Evolutionary conservation across 1,140 invertebrate species (phyloP).

Genomic region (Mactra quadrangularis): DNA sequence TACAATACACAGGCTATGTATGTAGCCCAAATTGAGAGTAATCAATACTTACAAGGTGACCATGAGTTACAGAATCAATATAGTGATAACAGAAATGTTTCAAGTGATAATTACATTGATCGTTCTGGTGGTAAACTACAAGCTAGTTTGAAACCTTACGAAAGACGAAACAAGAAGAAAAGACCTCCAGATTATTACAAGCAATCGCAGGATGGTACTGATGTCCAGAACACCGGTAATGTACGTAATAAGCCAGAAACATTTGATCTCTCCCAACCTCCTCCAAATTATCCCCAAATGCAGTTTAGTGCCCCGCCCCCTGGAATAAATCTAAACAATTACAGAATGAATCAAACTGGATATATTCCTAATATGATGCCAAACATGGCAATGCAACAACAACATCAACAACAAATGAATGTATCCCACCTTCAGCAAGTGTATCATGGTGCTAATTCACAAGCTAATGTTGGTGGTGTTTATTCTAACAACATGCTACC

Average conservation of each 20-base stretch:
- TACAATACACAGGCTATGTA: too few species aligned
- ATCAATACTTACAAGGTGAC: too few species aligned
- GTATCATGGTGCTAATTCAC: slow-evolving; percentile 11
- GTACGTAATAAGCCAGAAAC: neutral
- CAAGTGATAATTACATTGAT: neutral
- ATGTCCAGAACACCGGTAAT: neutral
- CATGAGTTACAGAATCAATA: neutral
- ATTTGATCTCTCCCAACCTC: slow-evolving; percentile 9
- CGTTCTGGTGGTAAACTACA: slow-evolving; percentile 40
- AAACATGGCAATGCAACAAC: neutral
- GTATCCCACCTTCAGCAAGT: neutral
- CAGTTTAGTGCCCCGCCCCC: slow-evolving; percentile 29
- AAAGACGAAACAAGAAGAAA: slow-evolving; percentile 58
- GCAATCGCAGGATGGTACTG: neutral
- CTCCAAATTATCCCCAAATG: slow-evolving; percentile 33
- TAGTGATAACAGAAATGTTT: neutral
- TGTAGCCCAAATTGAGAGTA: too few species aligned
- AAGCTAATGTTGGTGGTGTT: neutral
- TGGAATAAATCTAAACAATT: slow-evolving; percentile 32
- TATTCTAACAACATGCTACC: neutral
- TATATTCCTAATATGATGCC: neutral
- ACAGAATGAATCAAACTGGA: neutral
- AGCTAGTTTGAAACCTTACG: slow-evolving; percentile 56
- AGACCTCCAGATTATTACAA: slow-evolving; percentile 57
- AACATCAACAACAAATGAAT: neutral